Evolutionary conservation across 2,113 vertebrate species (phyloP), one percentile per base, ranked within the genome.

Genomic region (Neotoma lepida): DNA sequence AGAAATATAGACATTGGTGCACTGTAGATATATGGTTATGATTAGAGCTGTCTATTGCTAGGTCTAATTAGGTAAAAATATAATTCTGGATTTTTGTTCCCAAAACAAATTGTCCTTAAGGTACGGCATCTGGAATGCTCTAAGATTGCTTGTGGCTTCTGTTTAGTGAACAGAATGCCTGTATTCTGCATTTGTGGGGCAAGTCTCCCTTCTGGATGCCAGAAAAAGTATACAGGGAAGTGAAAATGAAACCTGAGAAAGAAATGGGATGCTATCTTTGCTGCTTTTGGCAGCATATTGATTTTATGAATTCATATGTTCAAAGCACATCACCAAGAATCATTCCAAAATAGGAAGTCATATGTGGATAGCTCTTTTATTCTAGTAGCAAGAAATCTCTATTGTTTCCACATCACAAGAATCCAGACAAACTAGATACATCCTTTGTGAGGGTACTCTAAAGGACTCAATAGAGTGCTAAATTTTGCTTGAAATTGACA

Each of bases 401-500:
- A 30, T 41, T 85, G 8, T 88, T 82, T 68, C 14, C 39, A 86
- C 1, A 28, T 87, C 33, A 35, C 49, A 13, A 63, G 14, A 90
- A 44, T 1, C 56, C 54, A 77, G 51, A 2, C 54, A 74, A 22
- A 77, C 10, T 54, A 78, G 0, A 46, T 8, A 24, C 9, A 0
- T 0, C 86, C 2, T 93, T 91, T 91, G 70, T 87, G 54, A 96
- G 86, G 86, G 89, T 44, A 56, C 20, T 63, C 81, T 76, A 86
- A 96, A 94, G 86, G 0, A 87, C 4, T 82, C 18, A 54, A 63
- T 0, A 54, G 93, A 95, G n/a, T 68, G 92, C 78, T 96, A 96
- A 95, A 86, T 77, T 93, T 96, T 30, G 4, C 35, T 84, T 20
- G 4, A 90, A 91, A 94, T 85, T 96, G 61, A 26, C 44, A 97